Evolutionary conservation across 2,888 invertebrate species (phyloP).

Genomic region (Aporophyla nigra): DNA sequence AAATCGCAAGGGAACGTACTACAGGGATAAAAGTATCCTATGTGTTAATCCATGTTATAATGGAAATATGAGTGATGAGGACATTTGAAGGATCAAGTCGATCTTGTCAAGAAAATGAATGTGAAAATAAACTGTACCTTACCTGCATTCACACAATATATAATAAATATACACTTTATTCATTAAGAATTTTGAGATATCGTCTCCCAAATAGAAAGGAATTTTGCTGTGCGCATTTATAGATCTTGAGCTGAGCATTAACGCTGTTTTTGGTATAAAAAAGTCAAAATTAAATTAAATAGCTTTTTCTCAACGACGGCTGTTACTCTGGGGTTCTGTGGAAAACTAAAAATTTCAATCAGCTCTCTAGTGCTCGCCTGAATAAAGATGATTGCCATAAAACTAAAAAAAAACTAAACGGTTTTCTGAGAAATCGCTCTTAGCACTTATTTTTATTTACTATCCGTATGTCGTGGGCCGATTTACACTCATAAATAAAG

Average conservation of each 20-base stretch:
- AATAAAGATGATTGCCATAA: background rate
- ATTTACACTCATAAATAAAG: slow-evolving; percentile 43
- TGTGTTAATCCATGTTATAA: too few relatives aligned
- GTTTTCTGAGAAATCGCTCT: background rate
- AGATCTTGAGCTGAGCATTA: background rate
- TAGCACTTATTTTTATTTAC: slow-evolving; percentile 14
- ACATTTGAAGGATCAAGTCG: background rate
- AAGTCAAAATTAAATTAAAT: background rate
- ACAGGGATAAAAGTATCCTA: too few relatives aligned
- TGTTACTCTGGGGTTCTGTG: background rate
- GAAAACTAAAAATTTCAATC: background rate
- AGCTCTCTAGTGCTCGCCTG: background rate
- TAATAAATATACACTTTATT: background rate
- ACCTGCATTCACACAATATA: background rate
- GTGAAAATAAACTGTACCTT: background rate
- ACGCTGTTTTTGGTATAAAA: background rate
- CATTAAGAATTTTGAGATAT: background rate
- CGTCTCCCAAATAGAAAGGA: background rate
- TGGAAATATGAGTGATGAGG: background rate
- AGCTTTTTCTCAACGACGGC: background rate
- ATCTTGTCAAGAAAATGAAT: background rate
- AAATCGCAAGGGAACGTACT: too few relatives aligned
- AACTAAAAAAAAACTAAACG: background rate
- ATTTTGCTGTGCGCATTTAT: too few relatives aligned
- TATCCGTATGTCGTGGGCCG: slow-evolving; percentile 1